A percentile compares a stretch with the other conserved stretches of the same genome.
phyloP scores from a whole-genome alignment of 2,888 invertebrate genomes.

The Colletes collaris region DNA sequence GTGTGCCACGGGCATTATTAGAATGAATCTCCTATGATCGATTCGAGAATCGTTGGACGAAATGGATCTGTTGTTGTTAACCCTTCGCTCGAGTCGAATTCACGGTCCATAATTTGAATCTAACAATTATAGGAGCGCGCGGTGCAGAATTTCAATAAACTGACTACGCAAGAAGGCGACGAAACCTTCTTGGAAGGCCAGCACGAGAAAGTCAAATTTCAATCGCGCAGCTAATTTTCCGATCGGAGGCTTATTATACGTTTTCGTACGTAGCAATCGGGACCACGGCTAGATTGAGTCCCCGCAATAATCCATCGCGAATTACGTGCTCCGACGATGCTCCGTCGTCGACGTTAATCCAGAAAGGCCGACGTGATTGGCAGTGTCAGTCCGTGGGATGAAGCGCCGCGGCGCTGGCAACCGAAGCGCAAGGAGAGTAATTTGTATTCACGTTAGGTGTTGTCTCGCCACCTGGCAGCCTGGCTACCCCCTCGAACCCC shows the following conservation, averaged over 20 bases:
- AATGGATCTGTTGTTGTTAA: no score
- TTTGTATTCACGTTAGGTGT: constrained; percentile 79
- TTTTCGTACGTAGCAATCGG: constrained; percentile 34
- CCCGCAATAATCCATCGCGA: constrained; percentile 69
- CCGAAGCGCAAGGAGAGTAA: constrained; percentile 71
- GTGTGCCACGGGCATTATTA: not conserved
- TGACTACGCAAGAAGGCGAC: no score
- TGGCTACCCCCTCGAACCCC: constrained; percentile 36
- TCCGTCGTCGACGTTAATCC: constrained; percentile 67
- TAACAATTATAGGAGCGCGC: no score
- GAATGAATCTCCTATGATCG: not conserved
- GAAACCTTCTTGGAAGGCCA: no score
- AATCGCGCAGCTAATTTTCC: not conserved
- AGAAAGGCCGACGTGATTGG: constrained; percentile 72
- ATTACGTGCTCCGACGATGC: constrained; percentile 63
- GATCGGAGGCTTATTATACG: constrained; percentile 10
- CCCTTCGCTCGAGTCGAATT: no score
- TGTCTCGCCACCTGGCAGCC: constrained; percentile 77
- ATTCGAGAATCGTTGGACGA: not conserved
- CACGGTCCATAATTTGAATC: no score
- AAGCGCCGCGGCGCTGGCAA: constrained; percentile 66
- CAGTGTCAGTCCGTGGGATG: constrained; percentile 67
- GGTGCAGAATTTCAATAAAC: no score
- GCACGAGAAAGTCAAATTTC: not conserved
- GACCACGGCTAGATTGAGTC: constrained; percentile 46